Conservation (phyloP, 2,113 vertebrate genomes). For the Pipa parva region DNA sequence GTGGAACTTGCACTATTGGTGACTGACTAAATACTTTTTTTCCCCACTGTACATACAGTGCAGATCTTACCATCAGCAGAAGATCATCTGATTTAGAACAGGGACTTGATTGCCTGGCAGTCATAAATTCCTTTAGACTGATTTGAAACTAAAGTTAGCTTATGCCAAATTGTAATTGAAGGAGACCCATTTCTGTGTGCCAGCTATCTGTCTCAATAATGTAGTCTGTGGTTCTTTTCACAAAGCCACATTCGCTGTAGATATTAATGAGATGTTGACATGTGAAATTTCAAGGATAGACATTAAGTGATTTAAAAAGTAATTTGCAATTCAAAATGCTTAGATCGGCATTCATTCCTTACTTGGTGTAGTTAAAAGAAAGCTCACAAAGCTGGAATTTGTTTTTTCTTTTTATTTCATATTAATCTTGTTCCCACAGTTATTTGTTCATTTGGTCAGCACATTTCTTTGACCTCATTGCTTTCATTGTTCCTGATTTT, state of each 20-base stretch:
- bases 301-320: conserved; percentile 63
- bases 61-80: conserved; percentile 50
- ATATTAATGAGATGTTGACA: conserved; percentile 66
- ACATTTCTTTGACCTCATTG: conserved; percentile 1
- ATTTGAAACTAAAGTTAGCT: conserved; percentile 65
- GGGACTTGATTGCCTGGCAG: conserved; percentile 55
- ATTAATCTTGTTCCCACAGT: conserved; percentile 29
- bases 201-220: conserved; percentile 62
- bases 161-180: conserved; percentile 64
- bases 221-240: conserved; percentile 56
- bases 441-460: conserved; percentile 27
- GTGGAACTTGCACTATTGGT: too few species aligned
- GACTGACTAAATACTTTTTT: too few species aligned
- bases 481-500: conserved; percentile 14
- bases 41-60: conserved; percentile 58
- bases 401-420: conserved; percentile 36
- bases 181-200: conserved; percentile 56
- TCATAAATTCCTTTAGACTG: conserved; percentile 59
- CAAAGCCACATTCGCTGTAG: conserved; percentile 58
- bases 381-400: conserved; percentile 45
- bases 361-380: conserved; percentile 51
- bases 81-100: conserved; percentile 64
- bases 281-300: conserved; percentile 64
- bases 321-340: conserved; percentile 62
- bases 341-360: conserved; percentile 54